phyloP scores from a whole-genome alignment of 2,888 invertebrate genomes.

The Dasysyrphus albostriatus region DNA sequence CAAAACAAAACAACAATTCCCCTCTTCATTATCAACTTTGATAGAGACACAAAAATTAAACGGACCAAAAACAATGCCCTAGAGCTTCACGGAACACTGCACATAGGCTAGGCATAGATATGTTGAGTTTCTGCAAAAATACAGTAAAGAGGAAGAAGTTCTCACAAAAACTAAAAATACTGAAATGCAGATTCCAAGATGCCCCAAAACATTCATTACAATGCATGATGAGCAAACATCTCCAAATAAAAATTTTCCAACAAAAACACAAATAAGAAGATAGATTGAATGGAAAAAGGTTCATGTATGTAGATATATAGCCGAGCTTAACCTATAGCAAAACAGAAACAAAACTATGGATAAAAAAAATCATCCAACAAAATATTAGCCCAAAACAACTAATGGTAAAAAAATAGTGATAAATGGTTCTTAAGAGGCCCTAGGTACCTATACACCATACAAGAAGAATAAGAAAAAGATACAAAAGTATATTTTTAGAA shows the following conservation, averaged over 20 bases:
- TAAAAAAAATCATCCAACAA: constrained; percentile 23
- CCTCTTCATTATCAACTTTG: constrained; percentile 25
- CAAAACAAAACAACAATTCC: constrained; percentile 31
- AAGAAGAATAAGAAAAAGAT: constrained; percentile 27
- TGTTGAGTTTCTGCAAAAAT: not conserved
- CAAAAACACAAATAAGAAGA: constrained; percentile 14
- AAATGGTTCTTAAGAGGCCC: constrained; percentile 57
- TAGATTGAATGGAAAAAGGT: not conserved
- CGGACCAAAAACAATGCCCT: constrained; percentile 77
- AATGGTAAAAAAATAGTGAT: constrained; percentile 42
- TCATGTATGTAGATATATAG: not conserved
- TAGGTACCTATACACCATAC: not conserved
- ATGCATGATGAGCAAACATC: constrained; percentile 74
- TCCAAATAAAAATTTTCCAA: constrained; percentile 58
- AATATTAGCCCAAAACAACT: constrained; percentile 31
- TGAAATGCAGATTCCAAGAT: constrained; percentile 61
- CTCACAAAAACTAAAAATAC: constrained; percentile 55
- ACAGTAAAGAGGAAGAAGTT: constrained; percentile 55
- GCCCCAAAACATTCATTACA: constrained; percentile 67
- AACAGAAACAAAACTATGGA: constrained; percentile 21
- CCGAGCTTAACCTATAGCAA: constrained; percentile 1
- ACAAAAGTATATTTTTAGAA: constrained; percentile 19
- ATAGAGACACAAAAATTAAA: constrained; percentile 77
- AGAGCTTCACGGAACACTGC: constrained; percentile 77
- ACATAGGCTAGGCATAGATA: constrained; percentile 27